A percentile compares a stretch with the other conserved stretches of the same genome.
Conservation (phyloP, 2,888 invertebrate genomes). For the Leptarthrus brevirostris region DNA sequence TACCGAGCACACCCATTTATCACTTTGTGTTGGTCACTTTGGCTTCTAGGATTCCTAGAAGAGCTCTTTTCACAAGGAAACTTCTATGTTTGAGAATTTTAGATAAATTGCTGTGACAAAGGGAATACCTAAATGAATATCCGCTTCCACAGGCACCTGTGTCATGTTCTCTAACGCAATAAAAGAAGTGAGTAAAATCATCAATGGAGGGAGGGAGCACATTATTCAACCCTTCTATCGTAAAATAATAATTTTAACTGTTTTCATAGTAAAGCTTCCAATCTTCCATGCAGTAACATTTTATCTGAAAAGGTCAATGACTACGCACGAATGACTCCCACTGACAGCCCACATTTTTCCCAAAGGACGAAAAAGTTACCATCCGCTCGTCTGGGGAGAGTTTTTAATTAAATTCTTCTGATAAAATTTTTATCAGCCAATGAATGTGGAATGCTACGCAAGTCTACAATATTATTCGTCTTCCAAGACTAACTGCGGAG, state of each 20-base stretch:
- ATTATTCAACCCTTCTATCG: background rate
- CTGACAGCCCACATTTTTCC: background rate
- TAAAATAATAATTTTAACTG: background rate
- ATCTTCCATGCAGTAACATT: no score
- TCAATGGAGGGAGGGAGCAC: no score
- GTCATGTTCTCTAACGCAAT: no score
- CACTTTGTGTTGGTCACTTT: constrained; percentile 28
- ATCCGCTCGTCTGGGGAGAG: constrained; percentile 28
- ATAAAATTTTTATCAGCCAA: constrained; percentile 32
- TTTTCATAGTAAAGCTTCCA: no score
- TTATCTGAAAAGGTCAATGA: constrained; percentile 4
- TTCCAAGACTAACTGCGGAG: background rate
- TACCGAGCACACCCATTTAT: constrained; percentile 24
- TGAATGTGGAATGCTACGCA: background rate
- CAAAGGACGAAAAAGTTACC: constrained; percentile 3
- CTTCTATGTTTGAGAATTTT: background rate
- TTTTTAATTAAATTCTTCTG: constrained; percentile 40
- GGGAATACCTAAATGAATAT: constrained; percentile 11
- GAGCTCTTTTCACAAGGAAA: background rate
- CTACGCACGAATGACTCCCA: constrained; percentile 13
- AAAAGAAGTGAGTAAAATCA: no score
- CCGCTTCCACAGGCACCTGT: no score
- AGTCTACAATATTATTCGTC: background rate
- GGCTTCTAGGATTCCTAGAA: constrained; percentile 3
- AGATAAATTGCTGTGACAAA: background rate